Evolutionary conservation across 2,888 invertebrate species (phyloP).

Genomic region (Chymomyza fuscimana): DNA sequence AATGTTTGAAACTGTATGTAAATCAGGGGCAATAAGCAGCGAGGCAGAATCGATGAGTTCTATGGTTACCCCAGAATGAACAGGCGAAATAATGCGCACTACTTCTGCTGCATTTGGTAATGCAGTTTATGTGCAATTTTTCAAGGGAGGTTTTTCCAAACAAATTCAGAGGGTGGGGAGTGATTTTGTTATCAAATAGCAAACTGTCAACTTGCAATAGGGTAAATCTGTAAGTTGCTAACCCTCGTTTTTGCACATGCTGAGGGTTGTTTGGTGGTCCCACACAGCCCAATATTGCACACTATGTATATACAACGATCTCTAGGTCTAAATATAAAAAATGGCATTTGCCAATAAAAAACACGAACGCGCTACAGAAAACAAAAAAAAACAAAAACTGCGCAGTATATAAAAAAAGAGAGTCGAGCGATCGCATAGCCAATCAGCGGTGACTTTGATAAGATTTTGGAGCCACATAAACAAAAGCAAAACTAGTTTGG

Average conservation of each 20-base stretch:
- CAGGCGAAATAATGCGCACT: neutral
- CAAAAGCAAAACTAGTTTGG: constrained; percentile 37
- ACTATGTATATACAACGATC: constrained; percentile 4
- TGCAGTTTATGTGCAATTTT: neutral
- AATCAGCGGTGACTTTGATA: constrained; percentile 67
- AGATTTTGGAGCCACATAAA: constrained; percentile 53
- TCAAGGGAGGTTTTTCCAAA: neutral
- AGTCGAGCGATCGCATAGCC: constrained; percentile 47
- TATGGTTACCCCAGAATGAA: no score
- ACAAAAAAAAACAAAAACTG: constrained; percentile 51
- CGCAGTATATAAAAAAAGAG: constrained; percentile 58
- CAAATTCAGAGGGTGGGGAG: constrained; percentile 17
- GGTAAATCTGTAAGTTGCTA: neutral
- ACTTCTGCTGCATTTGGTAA: neutral
- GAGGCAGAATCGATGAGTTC: neutral
- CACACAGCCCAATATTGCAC: constrained; percentile 3
- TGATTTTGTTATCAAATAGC: constrained; percentile 18
- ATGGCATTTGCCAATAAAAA: constrained; percentile 64
- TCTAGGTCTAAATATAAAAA: neutral
- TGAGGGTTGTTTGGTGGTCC: constrained; percentile 14
- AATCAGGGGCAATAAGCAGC: neutral
- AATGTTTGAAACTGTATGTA: neutral
- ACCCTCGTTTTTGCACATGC: constrained; percentile 5
- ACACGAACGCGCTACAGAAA: constrained; percentile 52
- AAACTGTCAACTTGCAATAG: constrained; percentile 23